Percentiles rank a stretch among this genome's conserved stretches.
Conservation (phyloP, 1,140 invertebrate species). For the Solenopsis fugax region DNA sequence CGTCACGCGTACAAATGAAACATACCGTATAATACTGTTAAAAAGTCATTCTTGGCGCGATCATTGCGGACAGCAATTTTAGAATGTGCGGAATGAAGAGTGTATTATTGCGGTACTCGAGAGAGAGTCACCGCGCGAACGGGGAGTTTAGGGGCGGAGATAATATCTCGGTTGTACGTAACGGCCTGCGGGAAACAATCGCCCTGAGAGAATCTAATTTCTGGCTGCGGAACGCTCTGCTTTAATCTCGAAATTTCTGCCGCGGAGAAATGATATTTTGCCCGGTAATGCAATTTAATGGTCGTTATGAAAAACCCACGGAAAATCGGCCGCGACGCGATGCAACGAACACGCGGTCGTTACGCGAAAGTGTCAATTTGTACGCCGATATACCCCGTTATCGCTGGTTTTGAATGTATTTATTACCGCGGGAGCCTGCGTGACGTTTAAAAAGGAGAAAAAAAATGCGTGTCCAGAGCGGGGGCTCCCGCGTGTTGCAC, state of each 20-base stretch:
- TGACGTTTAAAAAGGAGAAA: neutral
- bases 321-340: conserved; percentile 53
- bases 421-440: conserved; percentile 1
- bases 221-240: conserved; percentile 56
- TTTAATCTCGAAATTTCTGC: conserved; percentile 67
- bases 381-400: conserved; percentile 58
- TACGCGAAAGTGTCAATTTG: conserved; percentile 63
- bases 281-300: conserved; percentile 58
- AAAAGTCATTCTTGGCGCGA: conserved; percentile 21
- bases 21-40: conserved; percentile 9
- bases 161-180: conserved; percentile 52
- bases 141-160: conserved; percentile 47
- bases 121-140: conserved; percentile 34
- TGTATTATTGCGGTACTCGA: conserved; percentile 48
- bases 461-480: neutral
- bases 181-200: conserved; percentile 64
- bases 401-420: conserved; percentile 50
- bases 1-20: conserved; percentile 4
- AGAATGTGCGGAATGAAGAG: neutral
- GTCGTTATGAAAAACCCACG: conserved; percentile 63
- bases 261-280: conserved; percentile 61
- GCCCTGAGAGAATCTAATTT: conserved; percentile 66
- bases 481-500: neutral
- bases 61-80: conserved; percentile 21
- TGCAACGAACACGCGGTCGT: conserved; percentile 54